Base-by-base conservation (phyloP, 1,140 invertebrate genomes). In the Anastatus disparis region DNA sequence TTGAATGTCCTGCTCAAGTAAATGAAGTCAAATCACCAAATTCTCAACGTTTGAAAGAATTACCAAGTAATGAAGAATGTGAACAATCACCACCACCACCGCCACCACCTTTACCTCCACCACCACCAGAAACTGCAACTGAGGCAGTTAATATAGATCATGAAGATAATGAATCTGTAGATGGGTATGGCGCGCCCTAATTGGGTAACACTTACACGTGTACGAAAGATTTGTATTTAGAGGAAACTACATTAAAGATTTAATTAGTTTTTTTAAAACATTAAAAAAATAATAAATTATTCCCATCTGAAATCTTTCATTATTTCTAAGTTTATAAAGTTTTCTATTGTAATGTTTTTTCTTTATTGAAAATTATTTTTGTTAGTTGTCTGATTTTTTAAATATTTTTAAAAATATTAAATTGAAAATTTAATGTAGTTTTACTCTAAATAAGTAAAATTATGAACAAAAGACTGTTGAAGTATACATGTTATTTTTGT, bases 1-100 rank as follows among this genome's bases (percentile, higher is more conserved):
- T 99, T 84, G 97, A 99, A 87, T 97, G 95, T 82, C 96, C 96
- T 12, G 91, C 92, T 15, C 91, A 93, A 82, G 74, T 78, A 65
- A 61, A 13, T 50, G 58, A 71, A 2, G 20, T 63, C 27, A 83
- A 82, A 71, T 79, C 78, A 24, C 63, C 76, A 8, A 40, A 74
- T 22, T 63, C 52, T 75, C 66, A 74, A 80, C 71, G 42, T n/a
- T 67, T 71, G 31, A 66, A 66, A 27, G 53, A 52, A 17, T 31
- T 59, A 35, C 13, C 17, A 46, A 46, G 7, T 44, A 68, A 55
- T 63, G 71, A 72, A 58, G 27, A 63, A 42, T 52, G 4, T 27
- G 26, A 48, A 26, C 27, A 48, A 72, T n/a, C 35, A 29, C 46
- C 42, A 58, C 24, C 35, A 29, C 46, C 42, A 58, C 24, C 52